phyloP scores from a whole-genome alignment of 64 coral and sea anemone genomes.

The Stichodactyla mertensii region DNA sequence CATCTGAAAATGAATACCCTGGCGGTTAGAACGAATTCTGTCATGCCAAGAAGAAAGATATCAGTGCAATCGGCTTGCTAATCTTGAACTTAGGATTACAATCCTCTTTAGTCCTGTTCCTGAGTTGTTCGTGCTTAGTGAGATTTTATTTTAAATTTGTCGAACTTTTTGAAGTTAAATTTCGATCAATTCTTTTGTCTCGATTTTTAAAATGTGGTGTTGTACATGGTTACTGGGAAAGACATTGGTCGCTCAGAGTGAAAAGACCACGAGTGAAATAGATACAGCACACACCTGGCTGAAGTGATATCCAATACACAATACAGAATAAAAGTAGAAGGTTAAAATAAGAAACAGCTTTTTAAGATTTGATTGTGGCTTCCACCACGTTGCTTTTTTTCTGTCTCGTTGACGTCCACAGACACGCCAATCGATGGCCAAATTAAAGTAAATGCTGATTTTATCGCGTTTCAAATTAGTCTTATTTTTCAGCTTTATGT shows the following conservation, averaged over 20 bases:
- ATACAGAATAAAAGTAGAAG: not conserved
- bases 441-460: not conserved
- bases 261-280: not conserved
- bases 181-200: too few relatives aligned
- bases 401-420: not conserved
- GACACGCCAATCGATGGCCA: not conserved
- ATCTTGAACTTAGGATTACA: too few relatives aligned
- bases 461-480: not conserved
- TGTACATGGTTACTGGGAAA: too few relatives aligned
- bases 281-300: not conserved
- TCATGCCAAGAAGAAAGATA: not conserved
- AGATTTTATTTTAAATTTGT: too few relatives aligned
- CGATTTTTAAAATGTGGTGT: too few relatives aligned
- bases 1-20: not conserved
- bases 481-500: too few relatives aligned
- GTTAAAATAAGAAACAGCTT: slow-evolving; percentile 6
- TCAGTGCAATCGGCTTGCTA: too few relatives aligned
- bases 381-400: not conserved
- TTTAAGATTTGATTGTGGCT: not conserved
- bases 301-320: not conserved
- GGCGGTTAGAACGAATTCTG: not conserved
- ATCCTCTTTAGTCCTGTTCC: too few relatives aligned
- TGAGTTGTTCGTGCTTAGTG: too few relatives aligned
- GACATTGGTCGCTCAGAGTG: too few relatives aligned
- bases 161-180: too few relatives aligned